Conservation (phyloP, 2,797 vertebrate genomes). For the Rhodeus uyekii region DNA sequence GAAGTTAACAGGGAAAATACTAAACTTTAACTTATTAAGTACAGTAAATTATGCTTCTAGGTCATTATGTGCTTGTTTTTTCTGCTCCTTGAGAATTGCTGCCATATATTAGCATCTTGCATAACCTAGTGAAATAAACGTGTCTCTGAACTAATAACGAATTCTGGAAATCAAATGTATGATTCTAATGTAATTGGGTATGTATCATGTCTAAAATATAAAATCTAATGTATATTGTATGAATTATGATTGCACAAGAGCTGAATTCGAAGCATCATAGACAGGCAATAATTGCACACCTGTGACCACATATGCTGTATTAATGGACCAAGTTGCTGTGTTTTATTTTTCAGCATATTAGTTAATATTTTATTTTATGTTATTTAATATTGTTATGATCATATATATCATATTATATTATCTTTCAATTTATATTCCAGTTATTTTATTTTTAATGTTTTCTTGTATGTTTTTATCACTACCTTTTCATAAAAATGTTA, state of each 20-base stretch:
- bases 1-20: background rate
- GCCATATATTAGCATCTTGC: slow-evolving; percentile 16
- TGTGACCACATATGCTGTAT: background rate
- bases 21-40: slow-evolving; percentile 27
- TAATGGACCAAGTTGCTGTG: background rate
- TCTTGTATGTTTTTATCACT: too few relatives aligned
- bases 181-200: background rate
- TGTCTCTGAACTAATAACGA: background rate
- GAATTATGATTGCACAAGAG: background rate
- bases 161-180: background rate
- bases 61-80: slow-evolving; percentile 23
- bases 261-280: background rate
- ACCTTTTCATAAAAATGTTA: background rate
- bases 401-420: background rate
- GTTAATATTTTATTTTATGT: background rate
- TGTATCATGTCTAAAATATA: background rate
- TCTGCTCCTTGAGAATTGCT: slow-evolving; percentile 1
- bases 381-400: background rate
- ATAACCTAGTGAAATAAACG: slow-evolving; percentile 11
- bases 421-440: background rate
- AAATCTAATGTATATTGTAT: background rate
- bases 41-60: slow-evolving; percentile 33
- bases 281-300: background rate
- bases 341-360: background rate
- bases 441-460: background rate